phyloP scores from a whole-genome alignment of 2,888 invertebrate species.

The Zaprionus obscuricornis region DNA sequence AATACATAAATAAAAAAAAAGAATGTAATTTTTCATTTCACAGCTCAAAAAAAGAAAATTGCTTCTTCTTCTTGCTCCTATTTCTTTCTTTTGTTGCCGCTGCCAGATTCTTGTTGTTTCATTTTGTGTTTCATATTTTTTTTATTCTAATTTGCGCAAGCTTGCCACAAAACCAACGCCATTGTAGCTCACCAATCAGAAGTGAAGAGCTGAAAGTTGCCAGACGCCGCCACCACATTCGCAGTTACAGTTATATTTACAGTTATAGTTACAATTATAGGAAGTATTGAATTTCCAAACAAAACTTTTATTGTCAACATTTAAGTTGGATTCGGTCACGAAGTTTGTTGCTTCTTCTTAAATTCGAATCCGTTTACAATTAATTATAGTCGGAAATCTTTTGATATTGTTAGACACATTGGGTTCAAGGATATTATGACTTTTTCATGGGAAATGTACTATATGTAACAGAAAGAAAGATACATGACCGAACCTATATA shows the following conservation, averaged over 20 bases:
- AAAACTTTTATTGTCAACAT: constrained; percentile 40
- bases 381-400: constrained; percentile 34
- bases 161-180: constrained; percentile 38
- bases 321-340: not conserved
- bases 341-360: constrained; percentile 9
- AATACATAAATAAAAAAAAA: constrained; percentile 65
- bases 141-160: constrained; percentile 53
- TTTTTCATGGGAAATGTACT: too few relatives aligned
- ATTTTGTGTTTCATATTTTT: not conserved
- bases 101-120: constrained; percentile 11
- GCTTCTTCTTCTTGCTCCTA: constrained; percentile 4
- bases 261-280: constrained; percentile 28
- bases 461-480: too few relatives aligned
- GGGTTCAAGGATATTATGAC: too few relatives aligned
- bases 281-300: constrained; percentile 63
- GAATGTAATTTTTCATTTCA: constrained; percentile 70
- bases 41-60: too few relatives aligned
- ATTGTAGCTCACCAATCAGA: constrained; percentile 8
- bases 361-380: constrained; percentile 29
- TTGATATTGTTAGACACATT: too few relatives aligned
- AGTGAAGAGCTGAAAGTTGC: not conserved
- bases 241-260: constrained; percentile 25
- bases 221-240: not conserved
- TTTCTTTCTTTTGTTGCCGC: not conserved
- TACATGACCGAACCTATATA: too few relatives aligned